Evolutionary conservation across 1,140 invertebrate species (phyloP), one percentile per base, ranked within the genome.

Genomic region (Drosophila persimilis): DNA sequence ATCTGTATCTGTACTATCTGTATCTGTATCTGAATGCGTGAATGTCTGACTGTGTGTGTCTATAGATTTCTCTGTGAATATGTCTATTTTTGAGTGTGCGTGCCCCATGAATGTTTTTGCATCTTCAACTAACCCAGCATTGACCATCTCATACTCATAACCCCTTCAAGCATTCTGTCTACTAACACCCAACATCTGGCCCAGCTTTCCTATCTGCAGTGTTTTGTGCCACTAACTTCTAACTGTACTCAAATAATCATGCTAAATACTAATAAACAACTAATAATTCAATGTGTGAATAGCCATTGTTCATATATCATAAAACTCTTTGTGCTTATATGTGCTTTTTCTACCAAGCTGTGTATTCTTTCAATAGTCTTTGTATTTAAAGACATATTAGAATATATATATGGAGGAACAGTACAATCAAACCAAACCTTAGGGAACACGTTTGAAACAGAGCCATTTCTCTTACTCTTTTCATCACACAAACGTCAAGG

Each of bases 21-120:
- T 69, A 55, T 75, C 52, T 47, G 46, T 73, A 35, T 80, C 61
- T 73, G 58, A 64, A 55, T 79, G 57, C 43, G 46, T 73, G 43
- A 61, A 24, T 72, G 31, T 60, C 39, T 59, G 22, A 41, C 7
- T 60, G 20, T 46, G 11, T 13, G 44, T 54, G 22, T 26, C 53
- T 46, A 51, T 63, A 57, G 17, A 24, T 35, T 43, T 59, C 44
- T 70, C 51, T 51, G 66, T 70, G 39, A 17, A 44, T 64, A 43
- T 50, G 52, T 55, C 43, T 46, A 35, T 50, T 13, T 51, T 41
- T 46, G 41, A 46, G 46, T 77, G 67, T 52, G 29, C 61, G 53
- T 55, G 67, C 35, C 60, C 43, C 51, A 50, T 17, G 24, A 72
- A 57, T 45, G 31, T 15, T 43, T 35, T 41, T 74, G 52, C 17